Base-by-base conservation (phyloP, 2,113 vertebrate genomes). In the Mandrillus leucophaeus region DNA sequence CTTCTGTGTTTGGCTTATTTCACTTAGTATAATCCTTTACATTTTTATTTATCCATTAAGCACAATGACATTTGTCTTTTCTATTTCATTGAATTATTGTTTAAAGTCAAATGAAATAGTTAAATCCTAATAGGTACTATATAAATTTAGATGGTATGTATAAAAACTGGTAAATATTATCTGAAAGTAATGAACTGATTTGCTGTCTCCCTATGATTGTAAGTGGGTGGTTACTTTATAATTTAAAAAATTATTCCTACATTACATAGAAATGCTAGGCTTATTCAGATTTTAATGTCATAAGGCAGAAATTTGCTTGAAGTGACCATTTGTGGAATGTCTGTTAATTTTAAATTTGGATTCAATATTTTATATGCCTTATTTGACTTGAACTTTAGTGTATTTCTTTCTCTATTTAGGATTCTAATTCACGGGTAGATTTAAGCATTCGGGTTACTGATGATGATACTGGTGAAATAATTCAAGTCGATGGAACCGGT, bases 401-500 rank as follows among this genome's bases (percentile, higher is more conserved):
- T 83, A 78, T 90, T 97, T 97, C 75, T 97, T 97, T 90, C 93
- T 97, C 6, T 95, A 92, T 96, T 45, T 97, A 98, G 98, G 96
- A 97, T 95, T 96, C 95, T 52, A 27, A 8, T 88, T 94, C 97
- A 86, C 98, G 98, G 90, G 79, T 70, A 4, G 97, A 93, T 84
- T 97, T 98, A 91, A 95, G 40, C 80, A 97, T 93, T 68, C 98
- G 0, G 1, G 59, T 78, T 78, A 16, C 92, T 17, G 97, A 98
- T 96, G 97, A 97, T 59, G 99, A 99, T 32, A 95, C 98, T 96
- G 98, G 98, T 16, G 99, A 98, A 93, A 99, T 99, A 66, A 98
- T 99, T 95, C 99, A 99, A 98, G 98, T 99, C 8, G 99, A 99
- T 92, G 99, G 99, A 78, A 93, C 99, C 0, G 98, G 98, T n/a